A percentile compares a stretch with the other conserved stretches of the same genome.
phyloP scores from a whole-genome alignment of 1,140 invertebrate genomes.

The Drosophila hydei region DNA sequence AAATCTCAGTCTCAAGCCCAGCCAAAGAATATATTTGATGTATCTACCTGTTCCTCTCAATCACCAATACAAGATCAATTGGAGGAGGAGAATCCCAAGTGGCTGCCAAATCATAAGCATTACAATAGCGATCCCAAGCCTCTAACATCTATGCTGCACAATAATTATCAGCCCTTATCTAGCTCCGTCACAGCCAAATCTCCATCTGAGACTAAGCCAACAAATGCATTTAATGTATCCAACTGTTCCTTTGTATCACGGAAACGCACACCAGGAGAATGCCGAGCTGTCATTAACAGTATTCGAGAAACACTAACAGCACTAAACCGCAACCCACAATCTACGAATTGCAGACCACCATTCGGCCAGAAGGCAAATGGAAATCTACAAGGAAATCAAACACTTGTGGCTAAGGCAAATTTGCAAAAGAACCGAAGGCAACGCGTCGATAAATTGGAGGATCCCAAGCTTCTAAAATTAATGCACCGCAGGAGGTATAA shows the following conservation, averaged over 20 bases:
- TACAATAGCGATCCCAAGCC: too few species aligned
- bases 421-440: background rate
- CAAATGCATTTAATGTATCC: too few species aligned
- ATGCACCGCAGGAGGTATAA: constrained; percentile 23
- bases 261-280: too few species aligned
- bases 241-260: too few species aligned
- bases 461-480: background rate
- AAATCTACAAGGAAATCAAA: background rate
- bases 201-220: too few species aligned
- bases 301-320: constrained; percentile 7
- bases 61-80: too few species aligned
- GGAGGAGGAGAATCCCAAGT: too few species aligned
- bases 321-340: background rate
- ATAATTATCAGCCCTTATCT: too few species aligned
- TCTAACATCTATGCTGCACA: too few species aligned
- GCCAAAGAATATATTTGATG: background rate
- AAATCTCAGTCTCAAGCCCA: background rate
- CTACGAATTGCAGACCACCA: constrained; percentile 1
- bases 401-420: constrained; percentile 15
- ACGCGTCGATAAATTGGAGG: background rate
- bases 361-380: too few species aligned
- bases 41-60: background rate
- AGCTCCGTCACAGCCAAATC: too few species aligned
- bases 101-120: too few species aligned
- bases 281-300: background rate